These are phyloP conservation scores for Chlorodrepanis virens DNA, from an alignment of 2,113 vertebrate genomes.

Conservation along the genomic window DNA sequence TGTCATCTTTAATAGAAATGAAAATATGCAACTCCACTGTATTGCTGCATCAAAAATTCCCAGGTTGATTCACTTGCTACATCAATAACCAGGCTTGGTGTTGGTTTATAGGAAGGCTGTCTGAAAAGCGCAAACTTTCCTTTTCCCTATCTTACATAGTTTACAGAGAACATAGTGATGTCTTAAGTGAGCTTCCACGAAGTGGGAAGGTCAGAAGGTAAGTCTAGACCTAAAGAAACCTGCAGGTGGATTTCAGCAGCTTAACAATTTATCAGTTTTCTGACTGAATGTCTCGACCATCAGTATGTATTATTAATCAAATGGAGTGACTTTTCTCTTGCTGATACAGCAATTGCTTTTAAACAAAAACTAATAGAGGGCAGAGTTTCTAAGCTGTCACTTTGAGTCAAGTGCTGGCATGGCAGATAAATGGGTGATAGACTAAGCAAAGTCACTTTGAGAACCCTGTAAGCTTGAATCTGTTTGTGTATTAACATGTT, in stretches of 20 bases:
- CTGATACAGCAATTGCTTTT: constrained; percentile 26
- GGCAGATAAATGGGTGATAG: constrained; percentile 42
- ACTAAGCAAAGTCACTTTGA: constrained; percentile 61
- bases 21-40: neutral
- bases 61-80: neutral
- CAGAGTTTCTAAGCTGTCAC: constrained; percentile 44
- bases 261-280: constrained; percentile 5
- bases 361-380: constrained; percentile 45
- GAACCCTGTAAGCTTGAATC: neutral
- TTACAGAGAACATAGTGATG: neutral
- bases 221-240: neutral
- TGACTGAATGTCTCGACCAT: neutral
- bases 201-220: neutral
- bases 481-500: constrained; percentile 31
- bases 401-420: neutral
- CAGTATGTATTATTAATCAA: constrained; percentile 43
- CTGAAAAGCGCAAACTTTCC: neutral
- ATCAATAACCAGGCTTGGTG: neutral
- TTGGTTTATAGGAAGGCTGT: neutral
- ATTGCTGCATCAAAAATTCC: neutral
- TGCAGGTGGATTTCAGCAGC: neutral
- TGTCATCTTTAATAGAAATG: neutral
- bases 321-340: constrained; percentile 35
- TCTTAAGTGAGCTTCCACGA: neutral
- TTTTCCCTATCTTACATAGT: neutral